Conservation (phyloP, 2,113 vertebrate species). For the Dasyornis broadbenti region DNA sequence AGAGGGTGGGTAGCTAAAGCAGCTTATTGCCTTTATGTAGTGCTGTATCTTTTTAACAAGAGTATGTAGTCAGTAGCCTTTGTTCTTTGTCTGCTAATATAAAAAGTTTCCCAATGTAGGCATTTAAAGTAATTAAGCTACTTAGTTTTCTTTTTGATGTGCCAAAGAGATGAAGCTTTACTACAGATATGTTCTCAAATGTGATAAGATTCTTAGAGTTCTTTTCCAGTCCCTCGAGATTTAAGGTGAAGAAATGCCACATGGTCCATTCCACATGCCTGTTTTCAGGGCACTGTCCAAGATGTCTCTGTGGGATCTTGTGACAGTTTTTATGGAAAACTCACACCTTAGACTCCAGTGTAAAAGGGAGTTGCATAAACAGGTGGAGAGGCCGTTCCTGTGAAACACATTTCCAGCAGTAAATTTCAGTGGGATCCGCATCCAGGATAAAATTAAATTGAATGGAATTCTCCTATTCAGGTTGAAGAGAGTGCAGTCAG, state of each 20-base stretch:
- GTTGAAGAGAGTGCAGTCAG: constrained; percentile 82
- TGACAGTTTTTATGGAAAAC: not conserved
- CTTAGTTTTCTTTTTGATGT: not conserved
- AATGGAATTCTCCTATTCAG: constrained; percentile 60
- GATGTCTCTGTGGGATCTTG: not conserved
- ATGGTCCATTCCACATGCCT: not conserved
- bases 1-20: not conserved
- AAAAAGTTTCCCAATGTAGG: not conserved
- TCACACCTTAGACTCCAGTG: not conserved
- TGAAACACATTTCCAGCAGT: not conserved
- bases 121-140: not conserved
- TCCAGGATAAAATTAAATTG: not conserved
- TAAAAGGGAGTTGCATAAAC: not conserved
- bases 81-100: not conserved
- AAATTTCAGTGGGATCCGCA: not conserved
- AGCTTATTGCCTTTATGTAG: not conserved
- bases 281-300: not conserved
- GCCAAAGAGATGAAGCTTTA: not conserved
- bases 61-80: not conserved
- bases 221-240: not conserved
- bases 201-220: not conserved
- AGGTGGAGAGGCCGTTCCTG: not conserved
- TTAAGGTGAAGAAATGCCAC: not conserved
- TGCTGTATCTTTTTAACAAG: not conserved
- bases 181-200: not conserved